These are phyloP conservation scores for Phymatocera aterrima DNA, from an alignment of 2,888 invertebrate genomes.

Conservation along the genomic window DNA sequence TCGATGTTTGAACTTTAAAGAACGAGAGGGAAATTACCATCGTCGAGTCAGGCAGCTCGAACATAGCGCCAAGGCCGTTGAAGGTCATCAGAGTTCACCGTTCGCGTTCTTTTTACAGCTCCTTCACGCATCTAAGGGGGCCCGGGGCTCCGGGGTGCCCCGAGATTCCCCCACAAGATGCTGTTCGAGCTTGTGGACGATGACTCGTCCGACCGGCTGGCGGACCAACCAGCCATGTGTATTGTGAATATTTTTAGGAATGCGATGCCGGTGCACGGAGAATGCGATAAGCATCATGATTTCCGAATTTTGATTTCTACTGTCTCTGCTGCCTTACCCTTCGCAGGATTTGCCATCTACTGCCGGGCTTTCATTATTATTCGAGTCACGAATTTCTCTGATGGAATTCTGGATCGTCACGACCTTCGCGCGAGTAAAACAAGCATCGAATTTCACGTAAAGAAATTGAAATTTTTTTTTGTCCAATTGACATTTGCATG, in stretches of 20 bases:
- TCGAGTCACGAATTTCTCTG: not conserved
- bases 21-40: slow-evolving; percentile 28
- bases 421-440: not conserved
- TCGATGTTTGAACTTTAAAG: slow-evolving; percentile 5
- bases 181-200: slow-evolving; percentile 28
- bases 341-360: not conserved
- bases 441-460: not conserved
- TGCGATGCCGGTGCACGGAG: slow-evolving; percentile 5
- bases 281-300: slow-evolving; percentile 31
- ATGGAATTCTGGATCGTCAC: not conserved
- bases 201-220: slow-evolving; percentile 18
- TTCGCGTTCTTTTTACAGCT: slow-evolving; percentile 51
- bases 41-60: slow-evolving; percentile 1
- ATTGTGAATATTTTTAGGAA: slow-evolving; percentile 32
- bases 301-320: slow-evolving; percentile 28
- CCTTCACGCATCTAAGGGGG: slow-evolving; percentile 47
- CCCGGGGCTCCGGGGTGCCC: not conserved
- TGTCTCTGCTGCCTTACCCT: not conserved
- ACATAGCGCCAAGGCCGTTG: slow-evolving; percentile 63
- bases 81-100: slow-evolving; percentile 62
- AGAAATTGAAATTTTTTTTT: not conserved
- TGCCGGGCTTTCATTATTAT: not conserved
- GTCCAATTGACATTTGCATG: too few species aligned
- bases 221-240: slow-evolving; percentile 13
- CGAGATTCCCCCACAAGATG: slow-evolving; percentile 22